Evolutionary conservation across 2,888 invertebrate species (phyloP), one percentile per base, ranked within the genome.

Genomic region (Mystacides longicornis): DNA sequence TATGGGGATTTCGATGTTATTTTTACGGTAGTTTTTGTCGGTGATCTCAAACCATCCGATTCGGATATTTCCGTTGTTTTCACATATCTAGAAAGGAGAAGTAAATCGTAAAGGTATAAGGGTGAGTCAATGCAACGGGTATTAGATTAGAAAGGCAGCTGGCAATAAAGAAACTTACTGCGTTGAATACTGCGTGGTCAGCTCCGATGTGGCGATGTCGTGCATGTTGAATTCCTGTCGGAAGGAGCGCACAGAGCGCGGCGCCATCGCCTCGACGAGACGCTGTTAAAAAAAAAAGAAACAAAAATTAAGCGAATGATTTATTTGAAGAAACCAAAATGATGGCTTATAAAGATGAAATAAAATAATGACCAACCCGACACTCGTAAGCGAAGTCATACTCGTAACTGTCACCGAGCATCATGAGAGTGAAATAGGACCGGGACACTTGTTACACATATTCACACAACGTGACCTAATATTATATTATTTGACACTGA

Each of bases 151-250:
- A n/a, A 37, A 37, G 16, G 14, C 14, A 37, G 20, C 4, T 46
- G 4, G 20, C 16, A n/a, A 14, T 14, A 7, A 16, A 37, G 18
- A 19, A 57, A 84, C 85, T 85, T 73, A 86, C 86, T 77, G 54
- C 27, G 54, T 45, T 14, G 75, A 81, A 70, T 81, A 84, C 64
- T 84, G 83, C 11, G 83, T 80, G 3, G 81, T 84, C 55, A 81
- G 81, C 65, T 85, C 85, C 63, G 81, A 81, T 62, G 79, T 79
- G 62, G 81, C 80, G 70, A 85, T 79, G 69, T 82, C 82, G 63
- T 81, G 81, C 74, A 85, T 82, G 71, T 86, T 87, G 74, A 89
- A 87, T 71, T 90, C 90, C 60, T 88, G 87, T 64, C 89, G 83
- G 81, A 89, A 91, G 57, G 89, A 89, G 64, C 81, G 80, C 64